phyloP scores from a whole-genome alignment of 2,797 vertebrate genomes.

The Onychomys torridus region DNA sequence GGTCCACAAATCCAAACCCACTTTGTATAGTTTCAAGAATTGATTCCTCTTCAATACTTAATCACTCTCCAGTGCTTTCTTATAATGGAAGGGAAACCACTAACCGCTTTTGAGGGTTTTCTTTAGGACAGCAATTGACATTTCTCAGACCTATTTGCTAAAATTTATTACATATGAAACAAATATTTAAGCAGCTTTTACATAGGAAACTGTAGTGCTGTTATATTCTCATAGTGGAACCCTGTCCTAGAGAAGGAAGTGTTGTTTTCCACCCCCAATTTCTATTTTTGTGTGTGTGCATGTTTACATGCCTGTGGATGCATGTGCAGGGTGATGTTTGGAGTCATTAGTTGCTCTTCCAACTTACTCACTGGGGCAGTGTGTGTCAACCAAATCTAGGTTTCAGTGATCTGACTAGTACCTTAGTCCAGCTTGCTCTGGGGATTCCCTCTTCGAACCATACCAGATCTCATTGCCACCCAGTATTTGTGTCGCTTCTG shows the following conservation, averaged over 20 bases:
- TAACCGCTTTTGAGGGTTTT: background rate
- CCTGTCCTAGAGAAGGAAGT: background rate
- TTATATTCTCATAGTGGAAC: slow-evolving; percentile 10
- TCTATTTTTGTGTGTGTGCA: background rate
- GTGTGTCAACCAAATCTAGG: background rate
- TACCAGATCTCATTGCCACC: background rate
- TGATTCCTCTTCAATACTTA: background rate
- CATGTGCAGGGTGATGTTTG: background rate
- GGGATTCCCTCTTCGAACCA: background rate
- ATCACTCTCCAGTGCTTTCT: background rate
- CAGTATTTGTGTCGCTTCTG: background rate
- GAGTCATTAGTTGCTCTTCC: background rate
- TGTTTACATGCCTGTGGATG: background rate
- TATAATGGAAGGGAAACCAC: background rate
- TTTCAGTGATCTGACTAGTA: background rate
- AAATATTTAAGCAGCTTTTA: slow-evolving; percentile 28
- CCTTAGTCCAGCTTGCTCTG: background rate
- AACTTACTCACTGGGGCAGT: background rate
- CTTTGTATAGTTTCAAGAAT: background rate
- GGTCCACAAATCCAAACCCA: background rate
- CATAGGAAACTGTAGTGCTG: background rate
- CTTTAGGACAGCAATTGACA: background rate
- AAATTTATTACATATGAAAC: background rate
- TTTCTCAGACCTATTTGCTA: slow-evolving; percentile 43
- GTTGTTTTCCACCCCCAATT: background rate